Base-by-base conservation (phyloP, 2,797 vertebrate species). In the Leucoraja ocellata region DNA sequence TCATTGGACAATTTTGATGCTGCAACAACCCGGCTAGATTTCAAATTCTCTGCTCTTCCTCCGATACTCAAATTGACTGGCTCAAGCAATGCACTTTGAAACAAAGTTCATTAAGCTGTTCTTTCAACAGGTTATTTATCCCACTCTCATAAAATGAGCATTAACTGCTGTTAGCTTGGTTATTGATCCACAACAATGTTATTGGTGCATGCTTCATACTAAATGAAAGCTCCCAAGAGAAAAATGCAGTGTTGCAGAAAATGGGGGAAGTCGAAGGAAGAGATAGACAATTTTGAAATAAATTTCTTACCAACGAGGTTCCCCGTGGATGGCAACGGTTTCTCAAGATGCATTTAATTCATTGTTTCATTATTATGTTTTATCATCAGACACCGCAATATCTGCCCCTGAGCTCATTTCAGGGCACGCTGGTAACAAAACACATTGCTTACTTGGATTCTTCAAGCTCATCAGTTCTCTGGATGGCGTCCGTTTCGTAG, bases 381-480 rank as follows among this genome's bases (percentile, higher is more conserved):
- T 68, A 36, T 61, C 61, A 23, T 28, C 32, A 88, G 7, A 68
- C 16, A 21, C 16, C 32, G 9, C 10, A 54, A 65, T 23, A 78
- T 68, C 9, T 18, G 23, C 21, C 39, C 18, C 54, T 23, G 10
- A 88, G 61, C 61, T 36, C 14, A 3, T 68, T 68, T 36, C 63
- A 32, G n/a, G 16, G 2, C 10, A 32, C 65, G 36, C 14, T 88
- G 84, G 36, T 88, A 68, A 88, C 54, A 88, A 68, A 68, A 14
- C 84, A 68, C 83, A 32, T 11, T 6, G 32, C 95, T 6, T 94
- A 97, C 97, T 96, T 97, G 94, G 96, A 95, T 18, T 98, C 97
- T 93, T 98, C 97, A 90, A 97, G 95, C 94, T 98, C 97, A 8
- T 98, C 97, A 0, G 95, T 94, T 74, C 97, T 96, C 94, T 97